phyloP scores from a whole-genome alignment of 1,140 invertebrate genomes.

The Lethocerus indicus region DNA sequence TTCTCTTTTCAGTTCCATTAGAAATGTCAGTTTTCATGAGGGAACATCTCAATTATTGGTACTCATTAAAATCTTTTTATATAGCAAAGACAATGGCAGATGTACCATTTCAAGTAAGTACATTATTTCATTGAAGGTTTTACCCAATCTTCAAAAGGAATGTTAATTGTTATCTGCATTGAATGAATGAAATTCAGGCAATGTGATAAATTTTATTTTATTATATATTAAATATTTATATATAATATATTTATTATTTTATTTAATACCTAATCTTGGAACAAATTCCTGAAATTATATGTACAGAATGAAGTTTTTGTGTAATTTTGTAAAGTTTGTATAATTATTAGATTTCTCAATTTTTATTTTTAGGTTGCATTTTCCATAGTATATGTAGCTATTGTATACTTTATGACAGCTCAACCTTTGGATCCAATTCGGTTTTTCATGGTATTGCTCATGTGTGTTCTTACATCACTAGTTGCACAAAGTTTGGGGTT shows the following conservation, averaged over 20 bases:
- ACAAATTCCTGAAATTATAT: not conserved
- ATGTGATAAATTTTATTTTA: no score
- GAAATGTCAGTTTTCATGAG: constrained; percentile 89
- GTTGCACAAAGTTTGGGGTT: constrained; percentile 85
- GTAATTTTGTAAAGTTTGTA: not conserved
- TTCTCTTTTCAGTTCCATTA: constrained; percentile 61
- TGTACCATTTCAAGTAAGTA: constrained; percentile 17
- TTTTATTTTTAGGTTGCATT: constrained; percentile 56
- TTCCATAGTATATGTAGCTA: constrained; percentile 76
- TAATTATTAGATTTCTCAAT: not conserved
- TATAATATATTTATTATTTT: no score
- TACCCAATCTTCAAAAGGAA: no score
- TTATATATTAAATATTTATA: no score
- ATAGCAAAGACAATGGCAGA: constrained; percentile 83
- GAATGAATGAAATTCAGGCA: no score
- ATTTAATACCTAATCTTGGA: no score
- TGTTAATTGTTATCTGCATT: no score
- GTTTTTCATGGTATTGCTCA: constrained; percentile 73
- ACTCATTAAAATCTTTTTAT: constrained; percentile 90
- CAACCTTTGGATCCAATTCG: constrained; percentile 74
- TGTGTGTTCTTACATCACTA: constrained; percentile 74
- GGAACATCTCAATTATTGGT: constrained; percentile 96
- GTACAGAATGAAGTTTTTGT: not conserved
- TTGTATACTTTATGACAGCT: constrained; percentile 90
- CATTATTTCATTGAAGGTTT: no score